Evolutionary conservation across 2,113 vertebrate genomes (phyloP), one percentile per base, ranked within the genome.

Genomic region (Brachyhypopomus occidentalis): DNA sequence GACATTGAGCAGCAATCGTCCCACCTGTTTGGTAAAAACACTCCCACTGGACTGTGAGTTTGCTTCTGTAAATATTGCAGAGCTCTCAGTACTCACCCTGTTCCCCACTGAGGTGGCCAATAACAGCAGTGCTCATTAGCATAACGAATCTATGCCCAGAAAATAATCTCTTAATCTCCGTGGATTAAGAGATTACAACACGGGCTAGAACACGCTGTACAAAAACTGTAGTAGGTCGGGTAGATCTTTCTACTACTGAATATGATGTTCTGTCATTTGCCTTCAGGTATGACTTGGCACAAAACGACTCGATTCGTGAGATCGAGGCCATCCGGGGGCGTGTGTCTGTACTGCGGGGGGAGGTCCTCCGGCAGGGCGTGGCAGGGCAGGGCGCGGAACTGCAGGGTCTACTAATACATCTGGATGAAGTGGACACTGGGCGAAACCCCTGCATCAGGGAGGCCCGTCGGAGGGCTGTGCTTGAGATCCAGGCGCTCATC

Each of bases 391-490:
- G 97, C 81, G 92, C 95, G 0, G 96, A 98, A 82, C 84, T 99
- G 83, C 98, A 98, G 90, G 92, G 94, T 72, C 90, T 99, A 45
- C 96, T 98, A 4, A 93, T 94, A 0, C 92, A 90, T 71, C 90
- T 98, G 83, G 98, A 99, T 85, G 94, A 97, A 87, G 96, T 99
- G 79, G 96, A 96, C 84, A 92, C 94, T 0, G 96, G 94, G 55
- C 95, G 92, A 75, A 99, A 99, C 90, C 97, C 97, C 12, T 99
- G 97, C 85, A 98, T 99, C 90, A 91, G 97, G 41, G 97, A 99
- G 88, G 97, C 97, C 3, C 93, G 98, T 11, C 95, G 97, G 70
- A 93, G 98, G 6, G 95, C 97, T 0, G 98, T 99, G 67, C 91
- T 99, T 56, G 97, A 98, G 80, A 94, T 98, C 75, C 97, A 99